Evolutionary conservation across 2,113 vertebrate genomes (phyloP).

Genomic region (Gallinago media): DNA sequence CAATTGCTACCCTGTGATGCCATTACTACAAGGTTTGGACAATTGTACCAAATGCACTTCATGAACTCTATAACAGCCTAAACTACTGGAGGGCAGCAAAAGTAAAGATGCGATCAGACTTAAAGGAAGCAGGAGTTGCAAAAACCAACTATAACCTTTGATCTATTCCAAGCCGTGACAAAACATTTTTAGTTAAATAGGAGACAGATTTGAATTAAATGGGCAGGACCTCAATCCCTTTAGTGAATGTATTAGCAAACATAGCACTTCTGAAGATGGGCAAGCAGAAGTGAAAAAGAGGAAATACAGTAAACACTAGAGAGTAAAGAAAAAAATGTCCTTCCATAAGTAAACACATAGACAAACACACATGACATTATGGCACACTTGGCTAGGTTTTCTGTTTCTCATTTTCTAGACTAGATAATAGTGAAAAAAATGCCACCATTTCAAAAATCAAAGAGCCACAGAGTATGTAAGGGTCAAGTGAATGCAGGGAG

Average conservation of each 20-base stretch:
- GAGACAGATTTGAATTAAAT: background rate
- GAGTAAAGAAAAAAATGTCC: background rate
- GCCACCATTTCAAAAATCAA: background rate
- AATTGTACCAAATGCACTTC: background rate
- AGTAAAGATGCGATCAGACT: background rate
- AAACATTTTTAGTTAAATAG: background rate
- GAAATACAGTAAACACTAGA: background rate
- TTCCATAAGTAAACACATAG: background rate
- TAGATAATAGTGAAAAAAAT: background rate
- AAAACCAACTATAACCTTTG: background rate
- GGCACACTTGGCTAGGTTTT: background rate
- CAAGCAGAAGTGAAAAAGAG: background rate
- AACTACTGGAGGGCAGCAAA: background rate
- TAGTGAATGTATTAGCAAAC: background rate
- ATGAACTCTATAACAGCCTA: background rate
- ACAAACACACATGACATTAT: background rate
- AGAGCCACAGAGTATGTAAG: background rate
- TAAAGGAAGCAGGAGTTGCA: background rate
- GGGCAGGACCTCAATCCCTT: background rate
- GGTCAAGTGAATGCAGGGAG: background rate
- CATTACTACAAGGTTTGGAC: background rate
- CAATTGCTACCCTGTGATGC: background rate
- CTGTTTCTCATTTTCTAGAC: background rate
- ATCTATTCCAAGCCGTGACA: background rate
- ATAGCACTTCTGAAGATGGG: background rate